These are phyloP conservation scores for Tiaroga cobitis DNA, from an alignment of 2,797 vertebrate genomes.

Conservation along the genomic window DNA sequence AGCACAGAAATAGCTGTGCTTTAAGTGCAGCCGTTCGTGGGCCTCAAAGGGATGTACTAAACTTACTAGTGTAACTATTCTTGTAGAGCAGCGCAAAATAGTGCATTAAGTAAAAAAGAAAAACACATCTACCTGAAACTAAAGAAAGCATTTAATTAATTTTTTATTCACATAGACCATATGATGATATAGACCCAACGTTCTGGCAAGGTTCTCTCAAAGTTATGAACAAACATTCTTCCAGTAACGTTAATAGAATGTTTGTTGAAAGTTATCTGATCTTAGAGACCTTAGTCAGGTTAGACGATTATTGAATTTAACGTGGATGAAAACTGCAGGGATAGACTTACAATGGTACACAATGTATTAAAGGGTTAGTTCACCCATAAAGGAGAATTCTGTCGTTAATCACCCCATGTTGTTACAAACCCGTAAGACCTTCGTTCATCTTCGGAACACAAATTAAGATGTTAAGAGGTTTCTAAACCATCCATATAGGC, in stretches of 20 bases:
- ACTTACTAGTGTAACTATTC: background rate
- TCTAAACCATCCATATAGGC: too few species aligned
- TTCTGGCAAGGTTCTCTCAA: background rate
- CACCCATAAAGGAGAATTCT: too few species aligned
- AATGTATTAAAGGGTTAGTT: too few species aligned
- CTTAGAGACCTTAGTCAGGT: background rate
- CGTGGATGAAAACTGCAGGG: too few species aligned
- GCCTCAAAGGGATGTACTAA: background rate
- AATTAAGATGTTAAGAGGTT: too few species aligned
- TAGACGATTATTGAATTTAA: background rate
- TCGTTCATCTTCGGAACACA: too few species aligned
- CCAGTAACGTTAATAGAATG: background rate
- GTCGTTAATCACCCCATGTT: too few species aligned
- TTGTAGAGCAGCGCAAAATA: background rate
- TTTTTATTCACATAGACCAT: background rate
- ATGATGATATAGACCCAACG: too few species aligned
- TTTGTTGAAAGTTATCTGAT: background rate
- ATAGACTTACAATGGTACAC: too few species aligned
- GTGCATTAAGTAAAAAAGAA: background rate
- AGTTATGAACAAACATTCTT: background rate
- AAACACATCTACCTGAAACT: background rate
- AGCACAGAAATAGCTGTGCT: conserved; percentile 18
- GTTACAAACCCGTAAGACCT: too few species aligned
- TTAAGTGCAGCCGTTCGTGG: background rate
- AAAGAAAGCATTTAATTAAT: background rate